These are phyloP conservation scores for Thumatha senex DNA, from an alignment of 2,888 invertebrate species.

Conservation along the genomic window DNA sequence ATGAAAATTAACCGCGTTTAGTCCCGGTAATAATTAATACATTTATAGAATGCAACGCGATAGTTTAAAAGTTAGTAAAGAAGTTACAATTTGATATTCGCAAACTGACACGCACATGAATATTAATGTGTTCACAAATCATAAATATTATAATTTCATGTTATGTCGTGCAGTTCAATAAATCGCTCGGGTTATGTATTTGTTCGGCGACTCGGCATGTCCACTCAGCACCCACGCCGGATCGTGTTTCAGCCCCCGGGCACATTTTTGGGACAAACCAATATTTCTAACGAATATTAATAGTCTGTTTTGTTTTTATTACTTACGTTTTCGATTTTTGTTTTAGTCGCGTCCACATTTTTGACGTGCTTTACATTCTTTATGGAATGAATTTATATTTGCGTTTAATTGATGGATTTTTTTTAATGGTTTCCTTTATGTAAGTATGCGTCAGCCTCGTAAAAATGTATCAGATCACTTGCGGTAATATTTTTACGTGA, in stretches of 20 bases:
- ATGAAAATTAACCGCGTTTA: no score
- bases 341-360: conserved; percentile 66
- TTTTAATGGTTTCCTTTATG: background rate
- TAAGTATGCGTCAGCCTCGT: background rate
- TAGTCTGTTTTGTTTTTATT: conserved; percentile 74
- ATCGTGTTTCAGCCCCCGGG: conserved; percentile 78
- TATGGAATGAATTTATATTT: conserved; percentile 25
- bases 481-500: no score
- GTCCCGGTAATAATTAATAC: no score
- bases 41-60: no score
- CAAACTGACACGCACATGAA: conserved; percentile 32
- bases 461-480: background rate
- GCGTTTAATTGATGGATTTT: conserved; percentile 8
- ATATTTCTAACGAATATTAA: conserved; percentile 83
- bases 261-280: conserved; percentile 82
- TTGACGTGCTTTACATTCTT: conserved; percentile 54
- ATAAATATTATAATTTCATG: conserved; percentile 63
- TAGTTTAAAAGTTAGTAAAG: no score
- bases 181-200: conserved; percentile 41
- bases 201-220: conserved; percentile 38
- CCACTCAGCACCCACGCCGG: conserved; percentile 74
- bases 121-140: conserved; percentile 50
- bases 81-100: conserved; percentile 20
- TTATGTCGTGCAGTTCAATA: conserved; percentile 49
- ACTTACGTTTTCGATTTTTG: conserved; percentile 60